Percentiles rank a stretch among this genome's conserved stretches.
phyloP scores from a whole-genome alignment of 2,888 invertebrate genomes.

The Cosmorhoe ocellata region DNA sequence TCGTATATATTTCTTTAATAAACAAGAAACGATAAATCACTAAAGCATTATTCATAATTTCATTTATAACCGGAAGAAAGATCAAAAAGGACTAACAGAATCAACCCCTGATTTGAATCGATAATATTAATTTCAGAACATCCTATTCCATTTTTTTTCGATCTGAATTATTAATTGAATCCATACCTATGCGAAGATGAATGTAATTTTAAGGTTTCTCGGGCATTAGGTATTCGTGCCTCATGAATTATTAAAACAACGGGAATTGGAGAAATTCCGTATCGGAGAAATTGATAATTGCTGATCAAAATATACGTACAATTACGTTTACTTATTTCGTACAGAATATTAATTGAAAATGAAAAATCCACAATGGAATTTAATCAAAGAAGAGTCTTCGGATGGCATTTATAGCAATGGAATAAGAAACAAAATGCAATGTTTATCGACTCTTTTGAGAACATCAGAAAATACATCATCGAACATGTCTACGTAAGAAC shows the following conservation, averaged over 20 bases:
- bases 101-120: background rate
- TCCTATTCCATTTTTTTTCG: background rate
- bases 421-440: too few species aligned
- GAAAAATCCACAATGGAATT: too few species aligned
- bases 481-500: too few species aligned
- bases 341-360: background rate
- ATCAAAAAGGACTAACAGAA: background rate
- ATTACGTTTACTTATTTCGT: conserved; percentile 8
- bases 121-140: conserved; percentile 1
- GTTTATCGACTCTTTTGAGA: too few species aligned
- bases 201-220: conserved; percentile 21
- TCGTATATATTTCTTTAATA: too few species aligned
- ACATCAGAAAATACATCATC: too few species aligned
- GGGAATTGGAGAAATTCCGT: conserved; percentile 14
- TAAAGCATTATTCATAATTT: too few species aligned
- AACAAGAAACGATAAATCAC: too few species aligned
- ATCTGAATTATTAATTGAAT: conserved; percentile 9
- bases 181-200: conserved; percentile 11
- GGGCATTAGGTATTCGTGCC: conserved; percentile 9
- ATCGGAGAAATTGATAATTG: conserved; percentile 4
- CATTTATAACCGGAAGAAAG: too few species aligned
- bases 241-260: conserved; percentile 25
- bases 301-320: conserved; percentile 14
- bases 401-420: too few species aligned
- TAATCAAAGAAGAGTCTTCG: too few species aligned